Conservation (phyloP, 2,888 invertebrate genomes). For the Therioaphis trifolii region DNA sequence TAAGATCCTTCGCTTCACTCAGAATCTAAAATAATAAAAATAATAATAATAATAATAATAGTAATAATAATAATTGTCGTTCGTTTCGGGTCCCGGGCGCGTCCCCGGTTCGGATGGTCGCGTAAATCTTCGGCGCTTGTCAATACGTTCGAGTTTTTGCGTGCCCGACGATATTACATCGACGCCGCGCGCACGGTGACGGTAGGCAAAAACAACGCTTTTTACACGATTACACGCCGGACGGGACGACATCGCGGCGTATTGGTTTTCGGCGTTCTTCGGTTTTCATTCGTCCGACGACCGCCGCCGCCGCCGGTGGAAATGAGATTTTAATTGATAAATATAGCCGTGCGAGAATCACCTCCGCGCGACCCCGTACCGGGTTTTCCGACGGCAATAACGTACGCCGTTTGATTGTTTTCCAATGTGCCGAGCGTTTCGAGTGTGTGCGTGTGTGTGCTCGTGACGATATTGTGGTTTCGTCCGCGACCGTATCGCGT, state of each 20-base stretch:
- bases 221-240: constrained; percentile 4
- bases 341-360: neutral
- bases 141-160: constrained; percentile 27
- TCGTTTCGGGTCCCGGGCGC: neutral
- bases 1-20: too few relatives aligned
- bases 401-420: too few relatives aligned
- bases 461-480: too few relatives aligned
- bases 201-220: too few relatives aligned
- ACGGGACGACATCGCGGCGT: neutral
- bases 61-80: neutral
- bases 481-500: too few relatives aligned
- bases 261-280: constrained; percentile 22
- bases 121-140: constrained; percentile 8
- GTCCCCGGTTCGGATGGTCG: neutral
- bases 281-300: neutral
- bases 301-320: neutral
- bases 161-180: neutral
- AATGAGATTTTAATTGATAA: constrained; percentile 49
- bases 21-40: too few relatives aligned
- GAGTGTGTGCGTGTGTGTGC: too few relatives aligned
- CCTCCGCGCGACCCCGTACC: too few relatives aligned
- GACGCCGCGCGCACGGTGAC: neutral
- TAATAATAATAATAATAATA: neutral
- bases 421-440: too few relatives aligned
- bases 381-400: too few relatives aligned